These are phyloP conservation scores for Platynereis dumerilii DNA, from an alignment of 2,888 invertebrate genomes.

Conservation along the genomic window DNA sequence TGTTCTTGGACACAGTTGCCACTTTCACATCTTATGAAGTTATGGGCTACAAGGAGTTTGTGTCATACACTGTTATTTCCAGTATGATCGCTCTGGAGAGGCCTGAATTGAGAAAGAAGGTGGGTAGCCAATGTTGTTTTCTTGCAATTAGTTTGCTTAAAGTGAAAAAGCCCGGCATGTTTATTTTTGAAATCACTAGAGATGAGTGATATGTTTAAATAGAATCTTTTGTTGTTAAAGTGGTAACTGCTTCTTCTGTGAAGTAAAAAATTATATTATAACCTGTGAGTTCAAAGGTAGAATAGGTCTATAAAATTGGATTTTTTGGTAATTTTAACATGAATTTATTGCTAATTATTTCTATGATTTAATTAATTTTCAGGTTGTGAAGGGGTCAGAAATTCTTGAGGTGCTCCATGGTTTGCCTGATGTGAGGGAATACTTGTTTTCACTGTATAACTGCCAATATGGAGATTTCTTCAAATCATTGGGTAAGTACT, in stretches of 20 bases:
- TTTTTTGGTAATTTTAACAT: too few species aligned
- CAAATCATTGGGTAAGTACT: constrained; percentile 71
- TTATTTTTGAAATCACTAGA: too few species aligned
- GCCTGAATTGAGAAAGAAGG: constrained; percentile 80
- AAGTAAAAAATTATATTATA: too few species aligned
- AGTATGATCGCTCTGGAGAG: constrained; percentile 82
- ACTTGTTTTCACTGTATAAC: constrained; percentile 84
- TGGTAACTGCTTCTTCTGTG: too few species aligned
- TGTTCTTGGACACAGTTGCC: constrained; percentile 97
- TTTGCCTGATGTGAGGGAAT: constrained; percentile 73
- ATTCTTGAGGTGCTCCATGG: constrained; percentile 82
- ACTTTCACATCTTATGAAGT: constrained; percentile 99
- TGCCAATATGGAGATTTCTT: constrained; percentile 96
- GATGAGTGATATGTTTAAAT: too few species aligned
- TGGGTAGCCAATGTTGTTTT: constrained; percentile 51
- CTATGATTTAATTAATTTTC: too few species aligned
- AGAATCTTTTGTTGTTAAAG: too few species aligned
- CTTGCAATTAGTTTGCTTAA: too few species aligned
- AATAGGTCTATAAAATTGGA: too few species aligned
- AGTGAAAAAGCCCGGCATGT: too few species aligned
- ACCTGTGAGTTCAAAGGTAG: too few species aligned
- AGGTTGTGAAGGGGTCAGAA: constrained; percentile 78
- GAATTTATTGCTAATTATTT: too few species aligned
- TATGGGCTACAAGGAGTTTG: constrained; percentile 92
- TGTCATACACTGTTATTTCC: constrained; percentile 81